A percentile compares a stretch with the other conserved stretches of the same genome.
These are phyloP conservation scores for Leptopilina syphax DNA, from an alignment of 2,888 invertebrate genomes.

Conservation along the genomic window DNA sequence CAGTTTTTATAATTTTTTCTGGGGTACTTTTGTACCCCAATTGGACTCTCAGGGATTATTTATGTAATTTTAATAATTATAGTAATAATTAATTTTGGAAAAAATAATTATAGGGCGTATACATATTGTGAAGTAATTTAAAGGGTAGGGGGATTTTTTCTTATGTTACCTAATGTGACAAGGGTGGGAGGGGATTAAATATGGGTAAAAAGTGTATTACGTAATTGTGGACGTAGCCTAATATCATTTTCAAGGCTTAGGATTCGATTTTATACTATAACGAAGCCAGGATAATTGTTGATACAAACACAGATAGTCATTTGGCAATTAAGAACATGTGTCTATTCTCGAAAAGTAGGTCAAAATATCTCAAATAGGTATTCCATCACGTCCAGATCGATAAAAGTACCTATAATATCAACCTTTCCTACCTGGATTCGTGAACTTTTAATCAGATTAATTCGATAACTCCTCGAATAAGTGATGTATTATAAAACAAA, in stretches of 20 bases:
- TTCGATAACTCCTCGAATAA: neutral
- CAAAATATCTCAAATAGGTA: slow-evolving; percentile 8
- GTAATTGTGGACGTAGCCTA: too few species aligned
- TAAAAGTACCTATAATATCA: neutral
- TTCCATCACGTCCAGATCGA: neutral
- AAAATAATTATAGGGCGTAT: too few species aligned
- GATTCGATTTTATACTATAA: neutral
- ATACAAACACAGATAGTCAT: neutral
- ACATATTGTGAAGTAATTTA: too few species aligned
- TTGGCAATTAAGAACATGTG: slow-evolving; percentile 24
- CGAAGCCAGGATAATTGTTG: neutral
- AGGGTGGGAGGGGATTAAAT: too few species aligned
- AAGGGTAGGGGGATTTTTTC: too few species aligned
- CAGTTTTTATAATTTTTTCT: too few species aligned
- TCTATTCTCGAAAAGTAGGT: slow-evolving; percentile 32
- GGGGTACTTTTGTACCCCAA: too few species aligned
- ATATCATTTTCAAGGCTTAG: neutral
- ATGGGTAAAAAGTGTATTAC: too few species aligned
- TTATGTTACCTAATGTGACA: too few species aligned
- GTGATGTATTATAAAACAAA: slow-evolving; percentile 14
- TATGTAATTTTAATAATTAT: too few species aligned
- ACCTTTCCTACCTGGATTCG: slow-evolving; percentile 17
- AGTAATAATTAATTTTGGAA: too few species aligned
- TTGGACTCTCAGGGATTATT: too few species aligned
- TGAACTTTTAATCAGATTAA: slow-evolving; percentile 12